Evolutionary conservation across 2,113 vertebrate species (phyloP).

Genomic region (Agapornis roseicollis): DNA sequence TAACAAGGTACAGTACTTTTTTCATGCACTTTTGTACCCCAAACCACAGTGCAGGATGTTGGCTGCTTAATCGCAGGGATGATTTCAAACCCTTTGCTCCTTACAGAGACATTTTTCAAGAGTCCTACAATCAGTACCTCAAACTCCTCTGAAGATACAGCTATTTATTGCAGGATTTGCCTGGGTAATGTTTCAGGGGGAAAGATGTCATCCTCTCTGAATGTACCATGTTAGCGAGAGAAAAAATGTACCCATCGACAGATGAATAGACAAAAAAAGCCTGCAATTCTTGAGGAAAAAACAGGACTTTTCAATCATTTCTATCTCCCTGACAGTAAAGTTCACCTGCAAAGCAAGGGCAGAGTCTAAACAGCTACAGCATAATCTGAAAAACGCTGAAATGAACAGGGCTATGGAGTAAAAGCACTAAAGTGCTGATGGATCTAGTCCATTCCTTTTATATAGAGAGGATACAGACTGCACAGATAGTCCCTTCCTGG

Average conservation of each 20-base stretch:
- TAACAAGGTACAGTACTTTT: background rate
- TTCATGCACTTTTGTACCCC: background rate
- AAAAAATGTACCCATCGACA: slow-evolving; percentile 6
- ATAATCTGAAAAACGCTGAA: slow-evolving; percentile 45
- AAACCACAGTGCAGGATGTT: background rate
- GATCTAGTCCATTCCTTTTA: slow-evolving; percentile 10
- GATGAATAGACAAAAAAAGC: slow-evolving; percentile 23
- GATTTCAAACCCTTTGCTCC: slow-evolving; percentile 45
- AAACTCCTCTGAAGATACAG: slow-evolving; percentile 22
- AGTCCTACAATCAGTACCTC: slow-evolving; percentile 52
- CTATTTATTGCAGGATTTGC: slow-evolving; percentile 38
- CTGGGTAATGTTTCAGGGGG: slow-evolving; percentile 34
- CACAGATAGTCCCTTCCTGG: background rate
- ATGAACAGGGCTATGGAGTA: background rate
- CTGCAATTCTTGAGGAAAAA: background rate
- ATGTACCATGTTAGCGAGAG: slow-evolving; percentile 31
- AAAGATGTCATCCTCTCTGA: slow-evolving; percentile 42
- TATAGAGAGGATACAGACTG: background rate
- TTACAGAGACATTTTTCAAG: slow-evolving; percentile 49
- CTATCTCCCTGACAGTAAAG: slow-evolving; percentile 18
- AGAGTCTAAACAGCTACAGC: slow-evolving; percentile 21
- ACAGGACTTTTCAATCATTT: slow-evolving; percentile 23
- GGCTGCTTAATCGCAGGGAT: background rate
- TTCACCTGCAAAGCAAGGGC: slow-evolving; percentile 9
- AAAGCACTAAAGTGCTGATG: slow-evolving; percentile 4